Percentiles rank a stretch among this genome's conserved stretches.
These are phyloP conservation scores for Synchiropus splendidus DNA, from an alignment of 2,113 vertebrate genomes.

Conservation along the genomic window DNA sequence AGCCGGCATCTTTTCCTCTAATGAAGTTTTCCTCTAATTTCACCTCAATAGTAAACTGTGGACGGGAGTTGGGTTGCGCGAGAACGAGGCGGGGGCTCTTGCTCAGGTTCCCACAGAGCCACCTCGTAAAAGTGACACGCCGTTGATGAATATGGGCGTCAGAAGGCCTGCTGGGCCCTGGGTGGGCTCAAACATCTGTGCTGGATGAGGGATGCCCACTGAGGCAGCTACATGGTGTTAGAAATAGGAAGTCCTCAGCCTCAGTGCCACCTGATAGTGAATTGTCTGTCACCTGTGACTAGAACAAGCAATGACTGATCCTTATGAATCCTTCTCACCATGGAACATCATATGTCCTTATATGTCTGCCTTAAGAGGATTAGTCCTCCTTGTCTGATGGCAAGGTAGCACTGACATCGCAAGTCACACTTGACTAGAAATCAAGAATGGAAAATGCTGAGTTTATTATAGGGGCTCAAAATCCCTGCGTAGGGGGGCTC, in stretches of 20 bases:
- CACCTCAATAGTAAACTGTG: constrained; percentile 37
- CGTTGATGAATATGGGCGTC: constrained; percentile 63
- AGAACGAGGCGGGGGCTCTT: constrained; percentile 18
- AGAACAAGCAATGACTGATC: too few species aligned
- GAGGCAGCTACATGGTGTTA: constrained; percentile 24
- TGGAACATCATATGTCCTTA: too few species aligned
- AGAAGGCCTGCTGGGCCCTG: constrained; percentile 51
- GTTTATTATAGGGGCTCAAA: too few species aligned
- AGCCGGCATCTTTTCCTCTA: constrained; percentile 48
- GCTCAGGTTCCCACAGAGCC: constrained; percentile 60
- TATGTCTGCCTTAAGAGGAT: too few species aligned
- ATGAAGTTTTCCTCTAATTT: constrained; percentile 58
- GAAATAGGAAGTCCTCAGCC: constrained; percentile 28
- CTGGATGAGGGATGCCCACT: constrained; percentile 39
- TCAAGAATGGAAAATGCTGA: too few species aligned
- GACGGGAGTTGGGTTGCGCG: constrained; percentile 32
- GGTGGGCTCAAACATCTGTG: constrained; percentile 62
- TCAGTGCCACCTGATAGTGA: constrained; percentile 9
- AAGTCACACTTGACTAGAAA: too few species aligned
- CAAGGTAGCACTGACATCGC: too few species aligned
- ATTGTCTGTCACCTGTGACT: too few species aligned
- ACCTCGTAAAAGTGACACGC: constrained; percentile 67
- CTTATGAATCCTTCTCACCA: too few species aligned
- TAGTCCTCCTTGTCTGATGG: too few species aligned
- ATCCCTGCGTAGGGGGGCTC: too few species aligned